A percentile compares a stretch with the other conserved stretches of the same genome.
phyloP scores from a whole-genome alignment of 2,113 vertebrate genomes.

The Channa argus region DNA sequence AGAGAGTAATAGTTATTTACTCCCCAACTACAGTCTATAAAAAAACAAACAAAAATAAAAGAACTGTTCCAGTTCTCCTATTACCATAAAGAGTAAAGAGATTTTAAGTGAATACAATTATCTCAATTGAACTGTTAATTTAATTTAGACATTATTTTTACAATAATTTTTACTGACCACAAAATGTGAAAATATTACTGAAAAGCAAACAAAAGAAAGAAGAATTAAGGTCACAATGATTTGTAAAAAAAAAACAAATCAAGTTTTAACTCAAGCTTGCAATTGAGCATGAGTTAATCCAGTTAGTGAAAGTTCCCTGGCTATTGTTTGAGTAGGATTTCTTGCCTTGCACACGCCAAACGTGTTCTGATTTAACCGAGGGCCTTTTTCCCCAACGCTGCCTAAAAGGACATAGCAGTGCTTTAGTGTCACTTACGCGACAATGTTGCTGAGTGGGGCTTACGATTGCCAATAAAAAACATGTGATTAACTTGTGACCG shows the following conservation, averaged over 20 bases:
- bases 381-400: neutral
- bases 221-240: neutral
- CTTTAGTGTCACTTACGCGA: neutral
- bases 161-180: neutral
- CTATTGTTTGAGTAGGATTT: constrained; percentile 27
- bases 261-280: neutral
- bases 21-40: too few relatives aligned
- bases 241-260: neutral
- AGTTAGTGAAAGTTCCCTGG: constrained; percentile 1
- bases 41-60: too few relatives aligned
- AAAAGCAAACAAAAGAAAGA: neutral
- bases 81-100: too few relatives aligned
- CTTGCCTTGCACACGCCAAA: neutral
- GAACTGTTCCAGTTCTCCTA: too few relatives aligned
- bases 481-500: neutral
- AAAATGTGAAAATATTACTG: neutral
- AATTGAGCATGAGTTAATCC: neutral
- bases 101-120: too few relatives aligned
- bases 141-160: neutral
- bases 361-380: neutral
- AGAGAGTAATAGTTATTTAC: too few relatives aligned
- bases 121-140: too few relatives aligned
- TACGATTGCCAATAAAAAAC: neutral
- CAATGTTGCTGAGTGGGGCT: too few relatives aligned
- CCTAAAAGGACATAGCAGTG: neutral